Conservation (phyloP, 1,140 invertebrate genomes). For the Anoplolepis gracilipes region DNA sequence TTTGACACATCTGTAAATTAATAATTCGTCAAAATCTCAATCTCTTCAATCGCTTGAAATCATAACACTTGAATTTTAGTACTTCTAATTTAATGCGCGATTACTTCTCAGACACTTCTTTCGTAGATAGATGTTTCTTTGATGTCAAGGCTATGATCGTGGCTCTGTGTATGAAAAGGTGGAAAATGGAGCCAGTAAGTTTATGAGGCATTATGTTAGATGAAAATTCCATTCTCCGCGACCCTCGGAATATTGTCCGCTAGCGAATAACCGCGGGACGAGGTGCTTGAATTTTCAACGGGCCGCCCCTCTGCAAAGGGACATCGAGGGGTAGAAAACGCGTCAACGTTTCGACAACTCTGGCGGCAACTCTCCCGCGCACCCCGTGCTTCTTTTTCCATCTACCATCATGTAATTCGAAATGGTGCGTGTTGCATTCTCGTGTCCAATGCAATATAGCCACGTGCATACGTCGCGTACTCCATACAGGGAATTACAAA, state of each 20-base stretch:
- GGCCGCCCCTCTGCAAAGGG: neutral
- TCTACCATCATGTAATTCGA: constrained; percentile 67
- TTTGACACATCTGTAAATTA: neutral
- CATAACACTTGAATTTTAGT: neutral
- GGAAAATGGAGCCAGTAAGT: constrained; percentile 47
- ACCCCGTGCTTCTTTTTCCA: constrained; percentile 64
- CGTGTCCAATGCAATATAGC: constrained; percentile 71
- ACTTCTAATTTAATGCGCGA: neutral
- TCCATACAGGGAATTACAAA: constrained; percentile 75
- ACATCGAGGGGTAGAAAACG: neutral
- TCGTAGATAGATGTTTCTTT: constrained; percentile 39
- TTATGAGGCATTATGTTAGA: constrained; percentile 48
- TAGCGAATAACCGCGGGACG: constrained; percentile 30
- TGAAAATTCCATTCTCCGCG: constrained; percentile 53
- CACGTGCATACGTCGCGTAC: constrained; percentile 68
- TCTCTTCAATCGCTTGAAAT: neutral
- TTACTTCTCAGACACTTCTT: neutral
- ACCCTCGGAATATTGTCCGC: constrained; percentile 44
- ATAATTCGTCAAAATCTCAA: neutral
- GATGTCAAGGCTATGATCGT: constrained; percentile 6
- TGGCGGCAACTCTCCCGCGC: constrained; percentile 7
- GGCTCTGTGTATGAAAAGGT: constrained; percentile 20
- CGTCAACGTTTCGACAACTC: constrained; percentile 66
- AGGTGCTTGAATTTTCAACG: constrained; percentile 48
- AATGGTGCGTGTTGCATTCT: constrained; percentile 68